A percentile compares a stretch with the other conserved stretches of the same genome.
Evolutionary conservation across 2,113 vertebrate species (phyloP).

Genomic region (Crotalus helleri): DNA sequence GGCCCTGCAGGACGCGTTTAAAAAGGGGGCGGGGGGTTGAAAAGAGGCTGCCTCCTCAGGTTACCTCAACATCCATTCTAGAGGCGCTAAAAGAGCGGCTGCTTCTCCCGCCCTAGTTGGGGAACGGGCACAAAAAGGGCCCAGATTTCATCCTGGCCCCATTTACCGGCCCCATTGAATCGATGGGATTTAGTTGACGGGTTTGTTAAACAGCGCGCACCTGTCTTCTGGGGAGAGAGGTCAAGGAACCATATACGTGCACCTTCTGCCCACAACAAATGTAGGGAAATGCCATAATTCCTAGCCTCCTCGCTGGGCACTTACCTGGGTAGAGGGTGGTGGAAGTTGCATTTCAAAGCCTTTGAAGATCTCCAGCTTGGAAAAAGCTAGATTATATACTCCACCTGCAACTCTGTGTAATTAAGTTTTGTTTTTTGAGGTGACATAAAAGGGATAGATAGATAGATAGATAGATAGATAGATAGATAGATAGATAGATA

Average conservation of each 20-base stretch:
- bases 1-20: neutral
- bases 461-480: no score
- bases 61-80: constrained; percentile 26
- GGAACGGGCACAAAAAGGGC: neutral
- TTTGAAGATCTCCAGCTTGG: neutral
- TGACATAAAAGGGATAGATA: neutral
- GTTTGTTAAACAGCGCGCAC: neutral
- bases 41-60: constrained; percentile 33
- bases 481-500: no score
- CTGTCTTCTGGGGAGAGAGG: neutral
- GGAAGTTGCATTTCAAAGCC: neutral
- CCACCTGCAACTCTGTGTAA: neutral
- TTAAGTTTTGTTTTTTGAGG: neutral
- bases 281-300: neutral
- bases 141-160: neutral
- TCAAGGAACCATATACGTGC: neutral
- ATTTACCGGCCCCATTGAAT: neutral
- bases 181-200: neutral
- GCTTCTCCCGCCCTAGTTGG: neutral
- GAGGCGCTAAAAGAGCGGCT: neutral
- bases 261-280: neutral
- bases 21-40: neutral
- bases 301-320: neutral
- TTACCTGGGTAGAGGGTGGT: neutral
- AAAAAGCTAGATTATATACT: neutral